Percentiles rank a stretch among this genome's conserved stretches.
phyloP scores from a whole-genome alignment of 2,797 vertebrate species.

The Spondyliosoma cantharus region DNA sequence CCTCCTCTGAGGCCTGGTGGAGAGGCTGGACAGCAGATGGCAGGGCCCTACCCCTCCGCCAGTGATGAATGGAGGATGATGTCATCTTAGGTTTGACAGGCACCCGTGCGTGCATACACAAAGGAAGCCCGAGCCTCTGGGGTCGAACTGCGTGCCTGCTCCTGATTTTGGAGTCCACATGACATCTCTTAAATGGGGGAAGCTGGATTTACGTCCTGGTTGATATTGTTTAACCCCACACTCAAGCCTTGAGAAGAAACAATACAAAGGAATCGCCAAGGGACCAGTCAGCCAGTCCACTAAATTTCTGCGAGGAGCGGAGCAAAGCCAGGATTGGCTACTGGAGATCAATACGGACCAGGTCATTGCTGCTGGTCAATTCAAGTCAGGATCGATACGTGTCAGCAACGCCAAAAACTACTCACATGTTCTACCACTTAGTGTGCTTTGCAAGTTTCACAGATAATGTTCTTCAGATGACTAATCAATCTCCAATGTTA shows the following conservation, averaged over 20 bases:
- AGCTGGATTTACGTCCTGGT: constrained; percentile 92
- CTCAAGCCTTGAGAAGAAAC: constrained; percentile 67
- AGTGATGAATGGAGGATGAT: constrained; percentile 97
- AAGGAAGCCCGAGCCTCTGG: constrained; percentile 88
- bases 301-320: constrained; percentile 34
- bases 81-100: constrained; percentile 95
- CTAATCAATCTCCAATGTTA: constrained; percentile 8
- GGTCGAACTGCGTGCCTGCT: constrained; percentile 88
- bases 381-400: constrained; percentile 43
- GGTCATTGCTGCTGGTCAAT: constrained; percentile 39
- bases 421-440: constrained; percentile 8
- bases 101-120: constrained; percentile 85
- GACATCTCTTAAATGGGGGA: constrained; percentile 92
- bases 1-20: constrained; percentile 77
- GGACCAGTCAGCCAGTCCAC: constrained; percentile 55
- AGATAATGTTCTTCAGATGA: constrained; percentile 12
- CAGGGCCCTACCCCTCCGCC: constrained; percentile 87
- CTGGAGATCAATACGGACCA: constrained; percentile 55
- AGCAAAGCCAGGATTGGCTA: constrained; percentile 36
- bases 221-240: constrained; percentile 88
- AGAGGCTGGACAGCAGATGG: constrained; percentile 92
- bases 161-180: constrained; percentile 92
- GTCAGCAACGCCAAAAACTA: constrained; percentile 30
- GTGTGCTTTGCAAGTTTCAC: constrained; percentile 6
- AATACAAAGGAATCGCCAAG: constrained; percentile 83